Percentiles rank a stretch among this genome's conserved stretches.
These are phyloP conservation scores for Perca schrenkii DNA, from an alignment of 2,113 vertebrate species.

Conservation along the genomic window DNA sequence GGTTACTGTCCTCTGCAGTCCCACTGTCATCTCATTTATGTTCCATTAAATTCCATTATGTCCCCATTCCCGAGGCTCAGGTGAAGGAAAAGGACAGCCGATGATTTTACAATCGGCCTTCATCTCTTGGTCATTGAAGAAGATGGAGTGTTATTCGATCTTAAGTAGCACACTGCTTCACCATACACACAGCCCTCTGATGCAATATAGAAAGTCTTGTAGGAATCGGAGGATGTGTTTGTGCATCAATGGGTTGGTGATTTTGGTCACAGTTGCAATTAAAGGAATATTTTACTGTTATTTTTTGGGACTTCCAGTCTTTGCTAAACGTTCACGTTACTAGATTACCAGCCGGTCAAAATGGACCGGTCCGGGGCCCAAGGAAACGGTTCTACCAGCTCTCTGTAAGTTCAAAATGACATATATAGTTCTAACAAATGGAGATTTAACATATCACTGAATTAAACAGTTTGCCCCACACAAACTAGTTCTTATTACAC, in stretches of 20 bases:
- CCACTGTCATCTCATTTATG: background rate
- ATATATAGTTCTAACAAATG: no score
- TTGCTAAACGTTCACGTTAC: background rate
- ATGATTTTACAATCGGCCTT: background rate
- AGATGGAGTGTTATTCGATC: conserved; percentile 4
- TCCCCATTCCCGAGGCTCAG: background rate
- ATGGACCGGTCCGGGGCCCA: no score
- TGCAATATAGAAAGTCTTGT: background rate
- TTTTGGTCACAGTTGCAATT: background rate
- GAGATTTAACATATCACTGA: no score
- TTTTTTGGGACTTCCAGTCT: background rate
- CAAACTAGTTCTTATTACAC: no score
- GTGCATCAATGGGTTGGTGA: background rate
- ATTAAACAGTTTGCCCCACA: no score
- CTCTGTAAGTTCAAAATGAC: no score
- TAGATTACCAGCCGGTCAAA: no score
- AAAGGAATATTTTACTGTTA: background rate
- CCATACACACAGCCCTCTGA: background rate
- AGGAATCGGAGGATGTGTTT: background rate
- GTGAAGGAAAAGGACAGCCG: background rate
- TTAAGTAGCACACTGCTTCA: background rate
- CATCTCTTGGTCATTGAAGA: background rate
- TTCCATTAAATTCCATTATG: background rate
- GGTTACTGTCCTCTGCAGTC: background rate
- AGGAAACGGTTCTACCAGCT: no score